These are phyloP conservation scores for Mugil cephalus DNA, from an alignment of 2,113 vertebrate genomes.

Conservation along the genomic window DNA sequence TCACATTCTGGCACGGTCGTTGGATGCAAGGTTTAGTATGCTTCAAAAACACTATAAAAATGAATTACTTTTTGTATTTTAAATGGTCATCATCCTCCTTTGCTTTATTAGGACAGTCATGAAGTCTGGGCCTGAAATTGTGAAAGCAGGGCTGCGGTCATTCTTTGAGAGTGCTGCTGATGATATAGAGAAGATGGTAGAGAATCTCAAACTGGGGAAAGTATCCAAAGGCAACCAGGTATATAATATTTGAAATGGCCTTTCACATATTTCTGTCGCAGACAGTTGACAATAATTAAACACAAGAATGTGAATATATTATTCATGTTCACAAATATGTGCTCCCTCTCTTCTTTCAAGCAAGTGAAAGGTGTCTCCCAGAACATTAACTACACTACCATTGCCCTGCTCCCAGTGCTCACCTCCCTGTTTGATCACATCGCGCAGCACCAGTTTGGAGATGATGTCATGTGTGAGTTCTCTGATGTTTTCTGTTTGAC, in stretches of 20 bases:
- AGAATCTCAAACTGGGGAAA: conserved; percentile 94
- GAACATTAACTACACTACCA: conserved; percentile 96
- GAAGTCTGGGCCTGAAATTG: conserved; percentile 96
- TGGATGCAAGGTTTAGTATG: conserved; percentile 89
- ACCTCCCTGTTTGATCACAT: conserved; percentile 95
- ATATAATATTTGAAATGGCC: neutral
- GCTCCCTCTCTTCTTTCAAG: conserved; percentile 51
- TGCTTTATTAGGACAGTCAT: conserved; percentile 89
- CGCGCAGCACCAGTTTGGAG: conserved; percentile 94
- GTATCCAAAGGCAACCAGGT: conserved; percentile 91
- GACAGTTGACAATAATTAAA: conserved; percentile 10
- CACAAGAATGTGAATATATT: neutral
- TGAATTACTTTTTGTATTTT: neutral
- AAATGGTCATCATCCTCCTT: neutral
- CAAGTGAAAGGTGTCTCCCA: conserved; percentile 94
- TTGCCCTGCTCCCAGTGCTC: conserved; percentile 92
- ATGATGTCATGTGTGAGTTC: conserved; percentile 91
- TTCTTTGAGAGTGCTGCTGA: conserved; percentile 95
- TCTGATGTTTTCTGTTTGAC: neutral
- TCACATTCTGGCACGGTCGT: conserved; percentile 92
- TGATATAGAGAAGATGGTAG: conserved; percentile 96
- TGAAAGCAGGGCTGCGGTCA: conserved; percentile 93
- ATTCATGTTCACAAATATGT: neutral
- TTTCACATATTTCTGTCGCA: neutral
- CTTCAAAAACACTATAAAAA: neutral